Conservation (phyloP, 2,797 vertebrate species). For the Pyrocephalus nanus region DNA sequence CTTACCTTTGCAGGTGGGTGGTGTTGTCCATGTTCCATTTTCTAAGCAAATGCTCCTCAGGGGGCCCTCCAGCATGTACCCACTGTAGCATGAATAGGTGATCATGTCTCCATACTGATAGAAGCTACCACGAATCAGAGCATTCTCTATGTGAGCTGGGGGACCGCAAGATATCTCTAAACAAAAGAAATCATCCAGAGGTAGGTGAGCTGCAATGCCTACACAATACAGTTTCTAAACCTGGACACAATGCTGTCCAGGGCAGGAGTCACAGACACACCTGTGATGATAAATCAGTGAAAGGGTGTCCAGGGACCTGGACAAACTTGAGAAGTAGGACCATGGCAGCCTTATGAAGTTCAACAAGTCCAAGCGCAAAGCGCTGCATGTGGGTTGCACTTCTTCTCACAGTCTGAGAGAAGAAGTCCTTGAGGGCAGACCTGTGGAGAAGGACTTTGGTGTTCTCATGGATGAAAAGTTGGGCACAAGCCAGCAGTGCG, state of each 20-base stretch:
- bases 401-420: neutral
- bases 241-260: accelerated
- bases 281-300: neutral
- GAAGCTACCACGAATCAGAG: conserved; percentile 86
- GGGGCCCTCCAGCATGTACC: conserved; percentile 90
- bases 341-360: neutral
- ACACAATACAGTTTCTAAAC: neutral
- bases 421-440: neutral
- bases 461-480: neutral
- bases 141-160: conserved; percentile 87
- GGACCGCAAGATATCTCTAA: conserved; percentile 93
- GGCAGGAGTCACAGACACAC: neutral
- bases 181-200: conserved; percentile 59
- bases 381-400: neutral
- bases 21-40: conserved; percentile 92
- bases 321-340: neutral
- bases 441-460: neutral
- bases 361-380: neutral
- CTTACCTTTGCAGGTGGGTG: conserved; percentile 92
- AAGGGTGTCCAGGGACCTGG: neutral
- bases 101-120: conserved; percentile 94
- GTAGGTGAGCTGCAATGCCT: neutral
- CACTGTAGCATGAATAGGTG: conserved; percentile 92
- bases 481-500: neutral
- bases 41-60: conserved; percentile 90